Evolutionary conservation across 2,113 vertebrate genomes (phyloP), one percentile per base, ranked within the genome.

Genomic region (Melanocharis versteri): DNA sequence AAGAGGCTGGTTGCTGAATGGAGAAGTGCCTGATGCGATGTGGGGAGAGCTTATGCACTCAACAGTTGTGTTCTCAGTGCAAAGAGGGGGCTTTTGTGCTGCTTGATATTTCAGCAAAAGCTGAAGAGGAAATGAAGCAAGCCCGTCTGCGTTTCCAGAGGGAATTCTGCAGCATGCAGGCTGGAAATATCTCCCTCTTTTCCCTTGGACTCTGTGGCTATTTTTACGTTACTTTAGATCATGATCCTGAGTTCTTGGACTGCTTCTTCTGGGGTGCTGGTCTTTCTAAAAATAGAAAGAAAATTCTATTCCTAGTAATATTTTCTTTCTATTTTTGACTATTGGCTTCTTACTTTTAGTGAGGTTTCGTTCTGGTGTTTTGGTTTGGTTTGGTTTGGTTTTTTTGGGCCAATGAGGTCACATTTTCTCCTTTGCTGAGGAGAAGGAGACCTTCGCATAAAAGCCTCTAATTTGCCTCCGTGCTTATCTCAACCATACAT

Each of bases 51-150:
- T 93, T 40, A 39, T 81, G 85, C 92, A 93, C 93, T 95, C 94
- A 94, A 20, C 93, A 94, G 86, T 90, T 89, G 79, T 35, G 18
- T 45, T 78, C 89, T 71, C 86, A 11, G 80, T 7, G 69, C 85
- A 68, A 30, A 89, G 27, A 85, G 88, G 72, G 33, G 79, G 11
- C 56, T 90, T 95, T 93, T 62, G 76, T 73, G 85, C 83, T 13
- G 40, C 60, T 78, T 13, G 90, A 90, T 83, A 79, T 93, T 95
- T 94, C 94, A 96, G 85, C 90, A 87, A 93, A 94, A 86, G 88
- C 88, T 92, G 71, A 78, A 77, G 83, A 95, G 96, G 94, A 97
- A 97, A 94, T 96, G 94, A 97, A 91, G 87, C 83, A 93, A 97
- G 86, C 86, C 53, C 3, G 1, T 50, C 76, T 72, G 83, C 0